Conservation (phyloP, 2,888 invertebrate species). For the Fragum whitleyi region DNA sequence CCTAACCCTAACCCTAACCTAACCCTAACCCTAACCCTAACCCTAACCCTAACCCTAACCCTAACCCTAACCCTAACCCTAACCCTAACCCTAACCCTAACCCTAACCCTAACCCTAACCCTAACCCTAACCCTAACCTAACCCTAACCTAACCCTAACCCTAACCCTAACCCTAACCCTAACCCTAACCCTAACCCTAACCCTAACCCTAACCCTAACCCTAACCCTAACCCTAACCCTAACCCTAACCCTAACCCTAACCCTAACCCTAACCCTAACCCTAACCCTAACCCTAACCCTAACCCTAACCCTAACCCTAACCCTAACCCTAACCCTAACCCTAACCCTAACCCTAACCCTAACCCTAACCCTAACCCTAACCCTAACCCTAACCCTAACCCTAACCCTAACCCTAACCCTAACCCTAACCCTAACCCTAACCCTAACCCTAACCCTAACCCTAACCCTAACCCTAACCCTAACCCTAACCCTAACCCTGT, state of each 20-base stretch:
- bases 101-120: conserved; percentile 18
- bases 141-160: no score
- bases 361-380: conserved; percentile 62
- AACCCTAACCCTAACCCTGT: conserved; percentile 70
- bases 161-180: conserved; percentile 72
- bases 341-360: conserved; percentile 49
- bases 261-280: conserved; percentile 26
- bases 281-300: conserved; percentile 42
- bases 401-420: conserved; percentile 50
- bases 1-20: no score
- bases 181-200: conserved; percentile 70
- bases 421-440: conserved; percentile 67
- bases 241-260: conserved; percentile 67
- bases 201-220: conserved; percentile 68
- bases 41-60: conserved; percentile 14
- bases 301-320: conserved; percentile 54
- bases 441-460: conserved; percentile 70
- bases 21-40: no score
- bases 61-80: conserved; percentile 17
- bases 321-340: conserved; percentile 66
- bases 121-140: no score
- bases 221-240: conserved; percentile 67
- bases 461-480: conserved; percentile 56
- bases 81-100: conserved; percentile 18
- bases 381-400: conserved; percentile 61